phyloP scores from a whole-genome alignment of 2,797 vertebrate genomes.

The Benthosema pterotum region DNA sequence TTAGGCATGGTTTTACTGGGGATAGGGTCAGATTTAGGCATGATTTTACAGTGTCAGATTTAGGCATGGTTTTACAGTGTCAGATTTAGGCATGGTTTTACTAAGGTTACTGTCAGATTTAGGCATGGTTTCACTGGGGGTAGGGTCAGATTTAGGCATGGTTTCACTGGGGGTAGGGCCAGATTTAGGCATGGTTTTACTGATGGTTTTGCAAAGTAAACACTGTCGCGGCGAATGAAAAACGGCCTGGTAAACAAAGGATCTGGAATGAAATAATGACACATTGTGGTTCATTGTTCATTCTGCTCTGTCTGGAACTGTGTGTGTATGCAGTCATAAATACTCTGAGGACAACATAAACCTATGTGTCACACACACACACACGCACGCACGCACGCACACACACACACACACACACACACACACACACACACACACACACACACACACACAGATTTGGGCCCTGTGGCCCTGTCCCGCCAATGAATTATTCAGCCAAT shows the following conservation, averaged over 20 bases:
- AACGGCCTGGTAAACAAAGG: background rate
- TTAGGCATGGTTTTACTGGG: too few species aligned
- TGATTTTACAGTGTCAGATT: too few species aligned
- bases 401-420: constrained; percentile 22
- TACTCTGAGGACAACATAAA: constrained; percentile 47
- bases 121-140: too few species aligned
- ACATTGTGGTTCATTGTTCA: constrained; percentile 3
- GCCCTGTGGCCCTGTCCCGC: constrained; percentile 38
- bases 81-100: too few species aligned
- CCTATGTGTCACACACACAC: constrained; percentile 6
- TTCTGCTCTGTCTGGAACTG: constrained; percentile 5
- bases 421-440: constrained; percentile 27
- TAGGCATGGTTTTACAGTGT: too few species aligned
- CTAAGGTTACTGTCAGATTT: too few species aligned
- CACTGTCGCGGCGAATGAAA: too few species aligned
- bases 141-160: too few species aligned
- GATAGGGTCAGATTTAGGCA: too few species aligned
- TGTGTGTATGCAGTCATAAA: constrained; percentile 24
- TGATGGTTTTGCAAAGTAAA: too few species aligned
- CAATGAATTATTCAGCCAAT: constrained; percentile 78
- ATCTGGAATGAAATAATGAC: background rate
- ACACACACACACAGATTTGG: constrained; percentile 13
- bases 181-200: too few species aligned
- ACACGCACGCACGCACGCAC: constrained; percentile 28
- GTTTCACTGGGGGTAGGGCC: too few species aligned